Base-by-base conservation (phyloP, 2,113 vertebrate species). In the Neoarius graeffei region DNA sequence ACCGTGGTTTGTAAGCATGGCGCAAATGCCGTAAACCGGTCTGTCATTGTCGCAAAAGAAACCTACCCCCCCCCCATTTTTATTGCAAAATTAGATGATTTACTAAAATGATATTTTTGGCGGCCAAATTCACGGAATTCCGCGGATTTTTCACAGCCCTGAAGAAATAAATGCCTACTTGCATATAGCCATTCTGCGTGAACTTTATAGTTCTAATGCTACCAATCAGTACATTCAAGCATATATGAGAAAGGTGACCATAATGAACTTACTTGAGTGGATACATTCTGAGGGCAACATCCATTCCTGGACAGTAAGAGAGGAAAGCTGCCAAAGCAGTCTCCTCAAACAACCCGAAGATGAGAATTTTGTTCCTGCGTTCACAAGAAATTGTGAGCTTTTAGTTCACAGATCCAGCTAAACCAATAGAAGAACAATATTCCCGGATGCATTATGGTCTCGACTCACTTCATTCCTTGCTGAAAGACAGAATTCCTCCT, bases 401-500 rank as follows among this genome's bases (percentile, higher is more conserved):
- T 59, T 19, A 62, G 30, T 42, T 30, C 23, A 15, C 25, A 52
- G 35, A 42, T 5, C 19, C 25, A 30, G 52, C 25, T 11, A 2
- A 19, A n/a, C 13, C 13, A 69, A 48, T 52, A 19, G 4, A 14
- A 23, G 3, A 25, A 74, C n/a, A 20, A 52, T 69, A 19, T 9
- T 83, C 11, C 1, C 19, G 27, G 23, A 17, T 1, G 23, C 13
- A 66, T 30, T 25, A 80, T 35, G 48, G 11, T 6, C 25, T 71
- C 8, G 0, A 84, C 97, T 94, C 91, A 98, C 97, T 97, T 98
- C 97, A 98, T 98, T 92, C 97, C 97, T 92, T 98, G 97, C 87
- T 98, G 97, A 95, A 98, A 97, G 89, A 98, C 96, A 0, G 97
- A 98, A 93, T 98, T 98, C 91, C 97, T 96, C 5, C 97, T 95